Evolutionary conservation across 1,140 invertebrate species (phyloP), one percentile per base, ranked within the genome.

Genomic region (Oryctes rhinoceros): DNA sequence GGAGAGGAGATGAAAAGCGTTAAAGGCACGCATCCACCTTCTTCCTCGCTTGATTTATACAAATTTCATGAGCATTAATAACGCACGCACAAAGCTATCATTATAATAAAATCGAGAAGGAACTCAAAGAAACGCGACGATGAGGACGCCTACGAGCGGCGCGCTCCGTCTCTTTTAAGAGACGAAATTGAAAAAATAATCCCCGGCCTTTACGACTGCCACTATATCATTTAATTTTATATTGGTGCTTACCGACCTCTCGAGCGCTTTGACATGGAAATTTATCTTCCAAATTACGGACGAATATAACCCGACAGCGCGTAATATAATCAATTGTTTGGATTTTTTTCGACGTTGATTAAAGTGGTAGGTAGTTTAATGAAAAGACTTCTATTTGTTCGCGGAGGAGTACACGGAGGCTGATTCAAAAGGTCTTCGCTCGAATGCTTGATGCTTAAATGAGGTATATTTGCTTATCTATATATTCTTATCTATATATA

Each of bases 181-280:
- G 62, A 67, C 62, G 15, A 35, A 67, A 67, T 67, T 67, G 62
- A 67, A 67, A 67, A 35, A 18, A 67, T 67, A 67, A 67, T 67
- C 62, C 18, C 62, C 53, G 62, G 15, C 5, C 11, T 67, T 67
- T 67, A 67, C 62, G 62, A 67, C 18, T 24, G 62, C 9, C 20
- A 67, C 62, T 67, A 67, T 67, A 67, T 67, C 62, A 67, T 67
- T 67, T 67, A 67, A 20, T 67, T 35, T 67, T 67, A 67, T 67
- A 24, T 35, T 24, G 62, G 62, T 35, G 62, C 62, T 35, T 67
- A 53, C 49, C 49, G 49, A 53, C 49, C 49, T 15, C 49, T 53
- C 49, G n/a, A 53, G n/a, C 11, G 11, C n/a, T 53, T 53, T 53
- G 49, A 53, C 49, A n/a, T 53, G 49, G 49, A 53, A n/a, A 53